Evolutionary conservation across 1,140 invertebrate species (phyloP).

Genomic region (Cepaea nemoralis): DNA sequence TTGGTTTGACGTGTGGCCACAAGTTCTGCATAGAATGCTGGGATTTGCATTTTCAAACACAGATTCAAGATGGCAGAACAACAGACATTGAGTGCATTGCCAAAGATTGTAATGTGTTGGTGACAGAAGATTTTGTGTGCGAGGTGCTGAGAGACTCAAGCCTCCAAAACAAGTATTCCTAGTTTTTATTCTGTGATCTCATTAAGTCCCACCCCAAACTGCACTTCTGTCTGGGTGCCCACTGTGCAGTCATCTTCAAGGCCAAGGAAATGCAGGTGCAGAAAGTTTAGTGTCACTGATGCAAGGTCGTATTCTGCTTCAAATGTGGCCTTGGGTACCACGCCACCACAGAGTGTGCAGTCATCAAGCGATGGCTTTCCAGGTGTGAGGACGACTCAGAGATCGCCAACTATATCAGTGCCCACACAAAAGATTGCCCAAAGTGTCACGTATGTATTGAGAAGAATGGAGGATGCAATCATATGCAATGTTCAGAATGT

Average conservation of each 20-base stretch:
- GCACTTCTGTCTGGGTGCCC: slow-evolving; percentile 93
- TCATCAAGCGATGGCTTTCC: slow-evolving; percentile 96
- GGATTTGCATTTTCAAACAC: slow-evolving; percentile 94
- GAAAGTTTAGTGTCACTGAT: slow-evolving; percentile 82
- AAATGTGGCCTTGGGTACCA: slow-evolving; percentile 97
- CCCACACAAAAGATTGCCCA: slow-evolving; percentile 97
- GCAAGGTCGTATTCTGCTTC: slow-evolving; percentile 87
- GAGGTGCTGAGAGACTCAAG: slow-evolving; percentile 81
- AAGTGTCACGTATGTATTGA: slow-evolving; percentile 99
- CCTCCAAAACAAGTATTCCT: slow-evolving; percentile 91
- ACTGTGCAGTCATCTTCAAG: slow-evolving; percentile 89
- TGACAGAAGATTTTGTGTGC: slow-evolving; percentile 95
- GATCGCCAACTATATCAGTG: slow-evolving; percentile 98
- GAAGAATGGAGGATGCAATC: slow-evolving; percentile 99
- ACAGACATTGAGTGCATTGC: slow-evolving; percentile 95
- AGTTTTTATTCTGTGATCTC: slow-evolving; percentile 95
- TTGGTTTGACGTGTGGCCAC: slow-evolving; percentile 88
- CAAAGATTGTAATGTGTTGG: slow-evolving; percentile 89
- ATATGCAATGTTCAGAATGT: slow-evolving; percentile 99
- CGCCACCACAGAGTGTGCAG: slow-evolving; percentile 95
- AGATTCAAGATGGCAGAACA: slow-evolving; percentile 89
- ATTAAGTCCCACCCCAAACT: slow-evolving; percentile 79
- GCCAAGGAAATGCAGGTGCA: slow-evolving; percentile 84
- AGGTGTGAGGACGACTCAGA: slow-evolving; percentile 99
- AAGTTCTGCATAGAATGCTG: slow-evolving; percentile 95